These are phyloP conservation scores for Pelmatolapia mariae DNA, from an alignment of 2,113 vertebrate species.

Conservation along the genomic window DNA sequence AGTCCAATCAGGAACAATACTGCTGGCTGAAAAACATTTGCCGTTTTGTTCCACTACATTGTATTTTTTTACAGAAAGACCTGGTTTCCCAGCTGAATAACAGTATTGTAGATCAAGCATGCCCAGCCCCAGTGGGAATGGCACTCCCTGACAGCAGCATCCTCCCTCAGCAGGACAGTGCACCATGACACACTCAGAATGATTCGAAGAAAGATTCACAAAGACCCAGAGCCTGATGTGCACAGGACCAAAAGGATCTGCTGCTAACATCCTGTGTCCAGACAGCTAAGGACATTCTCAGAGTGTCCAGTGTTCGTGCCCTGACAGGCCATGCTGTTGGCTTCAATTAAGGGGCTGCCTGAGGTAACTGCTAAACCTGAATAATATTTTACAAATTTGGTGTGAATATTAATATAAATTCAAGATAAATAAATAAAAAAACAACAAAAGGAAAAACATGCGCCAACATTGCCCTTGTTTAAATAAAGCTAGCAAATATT, in stretches of 20 bases:
- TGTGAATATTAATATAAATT: neutral
- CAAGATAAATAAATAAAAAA: neutral
- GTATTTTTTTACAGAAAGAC: neutral
- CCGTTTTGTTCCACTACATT: neutral
- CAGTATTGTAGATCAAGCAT: neutral
- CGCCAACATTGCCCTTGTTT: neutral
- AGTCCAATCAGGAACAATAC: neutral
- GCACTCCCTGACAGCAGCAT: neutral
- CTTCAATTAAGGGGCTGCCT: neutral
- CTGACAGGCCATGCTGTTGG: neutral
- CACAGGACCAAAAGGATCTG: neutral
- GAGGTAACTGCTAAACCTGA: neutral
- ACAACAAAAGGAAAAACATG: neutral
- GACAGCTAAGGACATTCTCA: neutral
- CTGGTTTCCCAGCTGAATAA: neutral
- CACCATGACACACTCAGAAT: neutral
- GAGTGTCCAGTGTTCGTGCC: neutral
- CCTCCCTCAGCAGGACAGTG: neutral
- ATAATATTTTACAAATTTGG: neutral
- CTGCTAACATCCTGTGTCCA: neutral
- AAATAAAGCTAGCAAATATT: neutral
- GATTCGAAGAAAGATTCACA: neutral
- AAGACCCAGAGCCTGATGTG: neutral
- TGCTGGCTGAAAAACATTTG: neutral
- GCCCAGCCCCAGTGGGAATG: neutral